Evolutionary conservation across 2,113 vertebrate genomes (phyloP).

Genomic region (Physeter macrocephalus): DNA sequence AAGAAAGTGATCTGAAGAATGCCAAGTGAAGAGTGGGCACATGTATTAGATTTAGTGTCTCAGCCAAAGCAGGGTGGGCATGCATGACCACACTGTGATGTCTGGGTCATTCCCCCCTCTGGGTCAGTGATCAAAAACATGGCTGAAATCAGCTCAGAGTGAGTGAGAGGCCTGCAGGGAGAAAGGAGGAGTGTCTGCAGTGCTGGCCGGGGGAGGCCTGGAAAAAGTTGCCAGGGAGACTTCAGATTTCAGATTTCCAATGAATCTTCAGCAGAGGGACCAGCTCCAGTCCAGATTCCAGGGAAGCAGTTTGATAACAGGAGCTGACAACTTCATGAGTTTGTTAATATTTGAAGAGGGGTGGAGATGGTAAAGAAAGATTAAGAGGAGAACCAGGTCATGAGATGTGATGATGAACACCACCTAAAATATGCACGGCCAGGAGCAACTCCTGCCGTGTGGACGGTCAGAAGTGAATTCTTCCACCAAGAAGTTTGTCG

Average conservation of each 20-base stretch:
- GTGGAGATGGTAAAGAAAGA: not conserved
- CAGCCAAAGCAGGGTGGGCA: not conserved
- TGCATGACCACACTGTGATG: accelerated
- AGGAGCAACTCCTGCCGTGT: not conserved
- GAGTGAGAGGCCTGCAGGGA: accelerated
- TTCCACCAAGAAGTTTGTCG: not conserved
- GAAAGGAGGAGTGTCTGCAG: accelerated
- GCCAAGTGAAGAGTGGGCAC: too few relatives aligned
- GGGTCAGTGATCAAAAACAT: not conserved
- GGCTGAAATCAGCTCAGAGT: accelerated
- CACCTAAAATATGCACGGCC: not conserved
- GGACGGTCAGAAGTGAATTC: too few relatives aligned
- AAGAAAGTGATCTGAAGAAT: not conserved
- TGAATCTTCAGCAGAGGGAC: not conserved
- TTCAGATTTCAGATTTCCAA: not conserved
- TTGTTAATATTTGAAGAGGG: slow-evolving; percentile 57
- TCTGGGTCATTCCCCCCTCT: not conserved
- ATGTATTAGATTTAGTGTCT: accelerated
- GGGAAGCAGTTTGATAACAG: not conserved
- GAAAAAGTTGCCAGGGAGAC: too few relatives aligned
- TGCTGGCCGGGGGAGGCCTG: accelerated
- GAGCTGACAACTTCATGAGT: not conserved
- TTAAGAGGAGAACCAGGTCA: not conserved
- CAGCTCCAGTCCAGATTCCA: not conserved
- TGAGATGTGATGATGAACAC: not conserved